Conservation (phyloP, 2,888 invertebrate species). For the Rhingia campestris region DNA sequence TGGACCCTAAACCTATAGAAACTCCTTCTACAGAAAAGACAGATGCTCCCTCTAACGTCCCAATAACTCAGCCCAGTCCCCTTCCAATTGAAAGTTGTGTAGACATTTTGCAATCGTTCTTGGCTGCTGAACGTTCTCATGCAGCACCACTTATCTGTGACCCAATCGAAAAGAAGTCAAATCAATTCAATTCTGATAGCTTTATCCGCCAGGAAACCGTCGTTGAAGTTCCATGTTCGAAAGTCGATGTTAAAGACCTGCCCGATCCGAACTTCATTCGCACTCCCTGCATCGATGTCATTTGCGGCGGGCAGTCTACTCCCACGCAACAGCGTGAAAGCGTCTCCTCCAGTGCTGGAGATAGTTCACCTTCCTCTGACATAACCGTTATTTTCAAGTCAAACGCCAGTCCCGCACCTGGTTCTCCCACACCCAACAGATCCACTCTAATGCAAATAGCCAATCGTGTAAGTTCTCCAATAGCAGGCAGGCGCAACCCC, state of each 20-base stretch:
- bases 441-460: constrained; percentile 59
- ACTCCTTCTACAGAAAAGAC: constrained; percentile 50
- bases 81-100: constrained; percentile 45
- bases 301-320: constrained; percentile 73
- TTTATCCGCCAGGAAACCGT: constrained; percentile 75
- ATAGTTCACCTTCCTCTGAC: constrained; percentile 64
- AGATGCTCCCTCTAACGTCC: constrained; percentile 45
- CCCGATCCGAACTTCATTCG: constrained; percentile 66
- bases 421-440: constrained; percentile 57
- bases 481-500: constrained; percentile 37
- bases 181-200: constrained; percentile 4
- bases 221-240: constrained; percentile 78
- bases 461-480: constrained; percentile 48
- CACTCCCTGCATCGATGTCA: constrained; percentile 76
- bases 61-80: constrained; percentile 19
- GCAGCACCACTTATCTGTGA: not conserved
- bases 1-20: constrained; percentile 38
- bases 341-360: constrained; percentile 60
- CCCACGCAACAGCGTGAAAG: constrained; percentile 53
- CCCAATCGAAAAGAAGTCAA: constrained; percentile 5
- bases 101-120: constrained; percentile 75
- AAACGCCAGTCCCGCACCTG: constrained; percentile 16
- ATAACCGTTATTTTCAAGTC: constrained; percentile 59
- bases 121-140: constrained; percentile 59
- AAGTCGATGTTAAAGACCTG: constrained; percentile 76